A percentile compares a stretch with the other conserved stretches of the same genome.
Evolutionary conservation across 2,888 invertebrate genomes (phyloP).

Genomic region (Drosophila setosimentum): DNA sequence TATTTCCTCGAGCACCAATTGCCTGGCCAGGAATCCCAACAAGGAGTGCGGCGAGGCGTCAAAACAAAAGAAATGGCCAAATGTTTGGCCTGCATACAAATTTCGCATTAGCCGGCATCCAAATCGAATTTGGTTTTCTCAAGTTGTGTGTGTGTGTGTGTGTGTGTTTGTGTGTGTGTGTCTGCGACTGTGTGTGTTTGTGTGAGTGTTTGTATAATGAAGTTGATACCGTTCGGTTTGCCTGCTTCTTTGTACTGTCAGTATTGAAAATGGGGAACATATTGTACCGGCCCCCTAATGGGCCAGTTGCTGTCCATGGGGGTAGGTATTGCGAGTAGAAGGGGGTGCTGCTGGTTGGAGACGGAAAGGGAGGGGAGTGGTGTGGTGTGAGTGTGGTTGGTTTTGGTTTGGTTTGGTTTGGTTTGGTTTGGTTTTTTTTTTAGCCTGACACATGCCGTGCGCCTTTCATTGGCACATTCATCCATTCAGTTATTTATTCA

Average conservation of each 20-base stretch:
- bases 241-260: neutral
- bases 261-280: constrained; percentile 63
- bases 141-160: neutral
- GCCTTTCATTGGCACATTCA: constrained; percentile 36
- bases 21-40: constrained; percentile 42
- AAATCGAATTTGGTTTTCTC: constrained; percentile 52
- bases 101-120: constrained; percentile 69
- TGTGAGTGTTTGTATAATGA: constrained; percentile 37
- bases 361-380: neutral
- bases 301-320: constrained; percentile 16
- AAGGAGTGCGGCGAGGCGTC: constrained; percentile 11
- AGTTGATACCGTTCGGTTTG: constrained; percentile 33
- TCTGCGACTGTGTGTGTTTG: neutral
- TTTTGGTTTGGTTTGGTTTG: neutral
- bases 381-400: neutral
- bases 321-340: neutral
- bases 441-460: constrained; percentile 23
- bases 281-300: constrained; percentile 43
- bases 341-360: neutral
- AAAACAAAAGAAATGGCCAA: constrained; percentile 75
- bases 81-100: constrained; percentile 74
- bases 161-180: neutral
- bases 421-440: neutral
- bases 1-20: constrained; percentile 68
- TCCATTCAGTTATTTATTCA: constrained; percentile 8